Base-by-base conservation (phyloP, 1,140 invertebrate species). In the Pinna nobilis region DNA sequence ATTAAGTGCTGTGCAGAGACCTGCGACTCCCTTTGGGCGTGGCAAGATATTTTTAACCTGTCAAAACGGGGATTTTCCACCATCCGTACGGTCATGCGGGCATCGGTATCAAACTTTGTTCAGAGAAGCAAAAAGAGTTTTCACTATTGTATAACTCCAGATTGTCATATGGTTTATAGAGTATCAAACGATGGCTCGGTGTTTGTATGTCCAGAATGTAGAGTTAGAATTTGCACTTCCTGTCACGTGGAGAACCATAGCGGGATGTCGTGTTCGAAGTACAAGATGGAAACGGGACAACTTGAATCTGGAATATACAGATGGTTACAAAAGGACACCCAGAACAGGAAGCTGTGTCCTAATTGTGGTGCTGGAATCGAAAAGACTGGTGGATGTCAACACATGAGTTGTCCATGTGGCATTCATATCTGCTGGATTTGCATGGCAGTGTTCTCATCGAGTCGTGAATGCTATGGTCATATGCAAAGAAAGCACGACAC, bases 401-500 rank as follows among this genome's bases (percentile, higher is more conserved):
- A 75, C 25, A 78, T 86, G 77, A n/a, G 53, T 5, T 86, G 84
- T 61, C 53, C 44, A 4, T 86, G 82, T 76, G 47, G 57, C 1
- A 53, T 41, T 1, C 70, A 76, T 60, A 83, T 86, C 37, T 86
- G 84, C 55, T 86, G 84, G 84, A 32, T 78, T 13, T 86, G 84
- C 39, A 28, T 75, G 33, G 23, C 70, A n/a, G 44, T 47, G 47
- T 84, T 79, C 64, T 7, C 7, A 1, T 50, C 47, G 13, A 60
- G 53, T 3, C 0, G 11, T 0, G 20, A 33, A 3, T 84, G 82
- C 59, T 86, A 86, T 67, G 72, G 44, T 11, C 84, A 86, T 57
- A 59, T 86, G 18, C 18, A 2, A 0, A 57, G 49, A 20, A 55
- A 7, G 11, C 84, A 86, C 63, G 74, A 71, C 33, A 67, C 72